Conservation (phyloP, 2,113 vertebrate species). For the Pteropus alecto region DNA sequence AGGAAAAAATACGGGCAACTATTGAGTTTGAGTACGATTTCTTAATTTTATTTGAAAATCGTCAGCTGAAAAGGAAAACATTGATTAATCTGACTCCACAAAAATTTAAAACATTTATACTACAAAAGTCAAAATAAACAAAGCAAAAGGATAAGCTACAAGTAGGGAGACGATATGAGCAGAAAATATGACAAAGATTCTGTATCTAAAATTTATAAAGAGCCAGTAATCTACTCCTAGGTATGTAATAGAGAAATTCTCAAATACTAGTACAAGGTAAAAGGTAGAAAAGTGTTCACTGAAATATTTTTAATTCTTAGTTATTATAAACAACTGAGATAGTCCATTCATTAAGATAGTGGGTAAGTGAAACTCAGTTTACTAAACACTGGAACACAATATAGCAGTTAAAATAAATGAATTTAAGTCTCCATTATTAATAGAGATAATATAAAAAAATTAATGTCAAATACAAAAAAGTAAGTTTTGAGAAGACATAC, state of each 20-base stretch:
- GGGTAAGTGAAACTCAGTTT: not conserved
- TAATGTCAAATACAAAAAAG: not conserved
- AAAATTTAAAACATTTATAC: not conserved
- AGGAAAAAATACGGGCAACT: not conserved
- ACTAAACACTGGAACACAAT: not conserved
- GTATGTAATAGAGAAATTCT: not conserved
- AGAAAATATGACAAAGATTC: not conserved
- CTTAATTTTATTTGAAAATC: not conserved
- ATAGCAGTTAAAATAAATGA: not conserved
- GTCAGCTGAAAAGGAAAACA: not conserved
- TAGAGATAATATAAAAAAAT: not conserved
- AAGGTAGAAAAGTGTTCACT: not conserved
- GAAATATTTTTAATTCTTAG: not conserved
- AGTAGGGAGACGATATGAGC: not conserved
- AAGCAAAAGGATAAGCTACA: not conserved
- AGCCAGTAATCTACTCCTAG: not conserved
- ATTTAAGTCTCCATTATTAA: not conserved
- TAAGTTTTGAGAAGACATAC: not conserved
- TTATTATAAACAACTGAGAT: not conserved
- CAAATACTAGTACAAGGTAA: not conserved
- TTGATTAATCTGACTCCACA: not conserved
- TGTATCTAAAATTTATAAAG: not conserved
- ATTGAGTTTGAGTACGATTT: not conserved
- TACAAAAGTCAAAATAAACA: not conserved
- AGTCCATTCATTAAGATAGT: not conserved